phyloP scores from a whole-genome alignment of 1,140 invertebrate species.

The Plectrocnemia conspersa region DNA sequence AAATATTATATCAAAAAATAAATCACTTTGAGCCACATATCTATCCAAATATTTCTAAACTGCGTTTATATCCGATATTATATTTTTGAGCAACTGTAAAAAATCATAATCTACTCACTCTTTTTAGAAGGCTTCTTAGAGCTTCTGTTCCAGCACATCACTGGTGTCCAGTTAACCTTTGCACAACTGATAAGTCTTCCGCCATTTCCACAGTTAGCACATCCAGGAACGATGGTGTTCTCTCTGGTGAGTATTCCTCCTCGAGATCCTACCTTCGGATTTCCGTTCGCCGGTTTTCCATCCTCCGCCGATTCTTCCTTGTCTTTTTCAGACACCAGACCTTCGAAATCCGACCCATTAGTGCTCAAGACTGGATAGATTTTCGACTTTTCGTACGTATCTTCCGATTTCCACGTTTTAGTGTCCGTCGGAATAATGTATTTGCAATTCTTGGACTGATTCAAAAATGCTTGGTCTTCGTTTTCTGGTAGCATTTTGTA shows the following conservation, averaged over 20 bases:
- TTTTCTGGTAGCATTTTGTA: too few relatives aligned
- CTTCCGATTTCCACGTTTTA: background rate
- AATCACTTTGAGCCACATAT: background rate
- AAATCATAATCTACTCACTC: constrained; percentile 14
- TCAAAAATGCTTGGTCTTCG: too few relatives aligned
- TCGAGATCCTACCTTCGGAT: constrained; percentile 6
- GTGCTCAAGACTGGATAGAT: too few relatives aligned
- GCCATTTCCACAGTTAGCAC: constrained; percentile 12
- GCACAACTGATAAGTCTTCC: constrained; percentile 26
- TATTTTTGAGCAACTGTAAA: constrained; percentile 1
- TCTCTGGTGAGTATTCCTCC: constrained; percentile 24
- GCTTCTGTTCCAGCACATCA: constrained; percentile 26
- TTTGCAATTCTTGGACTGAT: background rate
- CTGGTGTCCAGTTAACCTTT: constrained; percentile 22
- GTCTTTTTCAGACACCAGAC: too few relatives aligned
- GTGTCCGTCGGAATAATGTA: background rate
- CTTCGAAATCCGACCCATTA: too few relatives aligned
- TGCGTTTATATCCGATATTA: background rate
- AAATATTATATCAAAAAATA: background rate
- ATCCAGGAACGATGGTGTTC: constrained; percentile 21
- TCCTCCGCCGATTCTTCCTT: background rate
- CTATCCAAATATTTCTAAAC: background rate
- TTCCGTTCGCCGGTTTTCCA: background rate
- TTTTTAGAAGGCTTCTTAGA: constrained; percentile 20
- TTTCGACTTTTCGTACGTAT: background rate